phyloP scores from a whole-genome alignment of 2,888 invertebrate genomes.

The Eilema caniola region DNA sequence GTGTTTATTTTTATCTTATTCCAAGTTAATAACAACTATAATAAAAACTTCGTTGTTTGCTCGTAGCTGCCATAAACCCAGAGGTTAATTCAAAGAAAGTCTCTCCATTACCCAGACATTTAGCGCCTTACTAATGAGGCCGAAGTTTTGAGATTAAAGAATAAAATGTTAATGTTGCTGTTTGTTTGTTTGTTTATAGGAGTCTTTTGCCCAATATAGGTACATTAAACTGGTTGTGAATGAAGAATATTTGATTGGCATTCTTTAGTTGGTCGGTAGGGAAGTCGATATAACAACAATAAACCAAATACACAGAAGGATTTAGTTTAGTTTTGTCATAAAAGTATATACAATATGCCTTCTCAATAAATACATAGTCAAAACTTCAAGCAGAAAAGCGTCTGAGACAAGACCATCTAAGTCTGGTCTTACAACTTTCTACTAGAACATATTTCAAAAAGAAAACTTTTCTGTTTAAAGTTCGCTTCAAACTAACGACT shows the following conservation, averaged over 20 bases:
- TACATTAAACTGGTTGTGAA: too few relatives aligned
- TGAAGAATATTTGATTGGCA: too few relatives aligned
- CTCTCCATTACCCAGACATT: background rate
- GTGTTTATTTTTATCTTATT: background rate
- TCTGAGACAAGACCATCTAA: background rate
- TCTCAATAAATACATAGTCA: background rate
- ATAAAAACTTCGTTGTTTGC: background rate
- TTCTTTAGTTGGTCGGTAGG: too few relatives aligned
- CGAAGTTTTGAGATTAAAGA: background rate
- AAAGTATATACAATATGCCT: background rate
- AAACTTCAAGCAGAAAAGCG: background rate
- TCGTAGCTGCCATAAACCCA: background rate
- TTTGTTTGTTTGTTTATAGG: background rate
- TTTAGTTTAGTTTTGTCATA: background rate
- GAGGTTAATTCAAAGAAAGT: background rate
- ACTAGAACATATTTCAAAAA: background rate
- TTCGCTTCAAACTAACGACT: background rate
- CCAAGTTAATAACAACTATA: background rate
- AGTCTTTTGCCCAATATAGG: background rate
- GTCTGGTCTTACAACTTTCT: background rate
- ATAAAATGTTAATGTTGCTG: background rate
- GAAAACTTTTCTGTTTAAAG: constrained; percentile 1
- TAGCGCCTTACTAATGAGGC: background rate
- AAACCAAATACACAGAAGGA: too few relatives aligned
- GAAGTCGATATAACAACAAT: too few relatives aligned